Conservation (phyloP, 2,113 vertebrate species). For the Philantomba maxwellii region DNA sequence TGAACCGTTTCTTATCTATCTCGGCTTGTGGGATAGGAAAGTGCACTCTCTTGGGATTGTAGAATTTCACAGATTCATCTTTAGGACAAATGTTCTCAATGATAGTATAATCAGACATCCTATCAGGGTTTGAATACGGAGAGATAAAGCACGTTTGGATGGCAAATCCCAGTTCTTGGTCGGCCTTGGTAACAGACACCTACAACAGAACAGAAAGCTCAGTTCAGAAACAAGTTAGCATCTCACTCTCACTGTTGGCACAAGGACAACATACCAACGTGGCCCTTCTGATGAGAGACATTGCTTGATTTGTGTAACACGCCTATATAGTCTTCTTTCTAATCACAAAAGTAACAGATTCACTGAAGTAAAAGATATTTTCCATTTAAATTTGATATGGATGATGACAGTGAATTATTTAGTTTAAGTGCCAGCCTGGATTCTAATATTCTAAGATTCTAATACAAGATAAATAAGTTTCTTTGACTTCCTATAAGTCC, state of each 20-base stretch:
- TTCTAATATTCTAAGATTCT: conserved; percentile 19
- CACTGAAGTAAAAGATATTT: not conserved
- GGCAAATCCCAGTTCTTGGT: conserved; percentile 89
- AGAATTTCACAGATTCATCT: conserved; percentile 89
- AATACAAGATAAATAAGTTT: conserved; percentile 46
- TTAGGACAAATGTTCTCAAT: conserved; percentile 95
- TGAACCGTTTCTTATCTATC: conserved; percentile 88
- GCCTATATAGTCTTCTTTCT: not conserved
- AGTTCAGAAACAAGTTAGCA: conserved; percentile 26
- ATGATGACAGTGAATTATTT: conserved; percentile 1
- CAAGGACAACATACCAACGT: not conserved
- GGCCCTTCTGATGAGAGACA: not conserved
- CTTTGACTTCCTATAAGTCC: not conserved
- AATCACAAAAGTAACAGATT: not conserved
- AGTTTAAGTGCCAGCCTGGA: conserved; percentile 40
- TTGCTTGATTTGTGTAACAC: not conserved
- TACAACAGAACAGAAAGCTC: conserved; percentile 67
- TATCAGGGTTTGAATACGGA: conserved; percentile 80
- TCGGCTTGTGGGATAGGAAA: conserved; percentile 74
- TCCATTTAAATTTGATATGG: conserved; percentile 54
- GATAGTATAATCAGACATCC: conserved; percentile 84
- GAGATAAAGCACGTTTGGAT: conserved; percentile 93
- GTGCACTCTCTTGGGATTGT: conserved; percentile 74
- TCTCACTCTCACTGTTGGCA: not conserved
- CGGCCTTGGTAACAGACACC: conserved; percentile 87